Percentiles rank a stretch among this genome's conserved stretches.
Evolutionary conservation across 2,113 vertebrate genomes (phyloP).

Genomic region (Psettodes erumei): DNA sequence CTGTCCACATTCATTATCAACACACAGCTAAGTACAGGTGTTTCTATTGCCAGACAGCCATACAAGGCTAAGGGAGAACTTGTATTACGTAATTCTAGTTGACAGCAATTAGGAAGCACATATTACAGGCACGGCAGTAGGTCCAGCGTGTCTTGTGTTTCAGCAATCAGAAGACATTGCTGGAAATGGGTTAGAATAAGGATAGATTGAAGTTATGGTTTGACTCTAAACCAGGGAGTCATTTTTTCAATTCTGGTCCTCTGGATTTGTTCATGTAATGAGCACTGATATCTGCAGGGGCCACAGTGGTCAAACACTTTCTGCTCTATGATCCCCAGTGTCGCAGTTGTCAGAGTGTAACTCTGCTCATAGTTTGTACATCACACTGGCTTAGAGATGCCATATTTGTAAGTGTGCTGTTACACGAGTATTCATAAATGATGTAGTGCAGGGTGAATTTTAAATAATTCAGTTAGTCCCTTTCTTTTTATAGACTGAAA

Average conservation of each 20-base stretch:
- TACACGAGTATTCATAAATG: constrained; percentile 67
- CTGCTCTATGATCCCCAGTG: neutral
- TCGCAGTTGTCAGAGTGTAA: constrained; percentile 17
- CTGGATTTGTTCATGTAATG: neutral
- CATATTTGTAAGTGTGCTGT: constrained; percentile 61
- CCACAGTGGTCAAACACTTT: constrained; percentile 8
- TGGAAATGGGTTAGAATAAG: constrained; percentile 11
- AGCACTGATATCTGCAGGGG: constrained; percentile 10
- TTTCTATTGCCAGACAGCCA: constrained; percentile 6
- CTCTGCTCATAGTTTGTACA: constrained; percentile 11
- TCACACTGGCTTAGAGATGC: constrained; percentile 30
- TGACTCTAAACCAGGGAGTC: neutral
- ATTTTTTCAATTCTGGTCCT: neutral
- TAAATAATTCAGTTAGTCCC: constrained; percentile 66
- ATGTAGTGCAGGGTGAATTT: constrained; percentile 54
- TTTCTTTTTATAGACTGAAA: constrained; percentile 75
- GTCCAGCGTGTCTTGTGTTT: constrained; percentile 17
- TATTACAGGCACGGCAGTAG: constrained; percentile 36
- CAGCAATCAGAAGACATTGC: neutral
- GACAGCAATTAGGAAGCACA: constrained; percentile 33
- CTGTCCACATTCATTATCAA: constrained; percentile 29
- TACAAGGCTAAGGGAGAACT: constrained; percentile 1
- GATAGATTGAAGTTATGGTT: neutral
- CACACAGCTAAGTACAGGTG: constrained; percentile 25
- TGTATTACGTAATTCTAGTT: constrained; percentile 36